Conservation (phyloP, 1,140 invertebrate genomes). For the Bombus huntii region DNA sequence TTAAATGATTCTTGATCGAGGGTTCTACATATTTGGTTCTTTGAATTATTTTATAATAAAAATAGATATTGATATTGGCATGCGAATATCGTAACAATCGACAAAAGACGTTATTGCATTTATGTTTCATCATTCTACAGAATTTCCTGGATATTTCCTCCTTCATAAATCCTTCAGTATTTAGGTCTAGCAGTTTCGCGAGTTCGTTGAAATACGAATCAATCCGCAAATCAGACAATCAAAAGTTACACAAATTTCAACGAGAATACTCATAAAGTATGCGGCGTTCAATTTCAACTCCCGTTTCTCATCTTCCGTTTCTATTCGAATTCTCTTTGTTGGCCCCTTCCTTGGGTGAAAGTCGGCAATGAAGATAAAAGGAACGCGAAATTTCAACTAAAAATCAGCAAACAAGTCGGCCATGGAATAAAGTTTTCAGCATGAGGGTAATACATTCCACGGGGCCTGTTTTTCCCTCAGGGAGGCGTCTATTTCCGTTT, state of each 20-base stretch:
- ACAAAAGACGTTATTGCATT: neutral
- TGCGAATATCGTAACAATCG: neutral
- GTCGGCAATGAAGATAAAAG: constrained; percentile 5
- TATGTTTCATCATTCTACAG: neutral
- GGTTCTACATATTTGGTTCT: neutral
- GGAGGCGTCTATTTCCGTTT: constrained; percentile 53
- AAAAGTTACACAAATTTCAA: constrained; percentile 23
- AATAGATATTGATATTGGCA: neutral
- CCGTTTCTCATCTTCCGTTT: constrained; percentile 31
- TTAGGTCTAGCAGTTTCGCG: neutral
- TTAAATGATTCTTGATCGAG: neutral
- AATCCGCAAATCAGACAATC: constrained; percentile 9
- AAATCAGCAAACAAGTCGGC: constrained; percentile 18
- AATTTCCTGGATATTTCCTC: neutral
- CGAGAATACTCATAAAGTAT: constrained; percentile 18
- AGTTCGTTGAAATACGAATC: neutral
- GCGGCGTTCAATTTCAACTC: constrained; percentile 7
- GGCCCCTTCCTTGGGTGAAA: too few relatives aligned
- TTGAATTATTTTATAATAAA: too few relatives aligned
- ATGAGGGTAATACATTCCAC: constrained; percentile 23
- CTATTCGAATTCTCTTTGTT: neutral
- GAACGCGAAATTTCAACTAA: constrained; percentile 7
- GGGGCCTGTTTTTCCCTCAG: neutral
- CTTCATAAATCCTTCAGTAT: neutral
- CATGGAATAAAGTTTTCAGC: constrained; percentile 25